phyloP scores from a whole-genome alignment of 2,888 invertebrate species.

The Habroteleia sp. region DNA sequence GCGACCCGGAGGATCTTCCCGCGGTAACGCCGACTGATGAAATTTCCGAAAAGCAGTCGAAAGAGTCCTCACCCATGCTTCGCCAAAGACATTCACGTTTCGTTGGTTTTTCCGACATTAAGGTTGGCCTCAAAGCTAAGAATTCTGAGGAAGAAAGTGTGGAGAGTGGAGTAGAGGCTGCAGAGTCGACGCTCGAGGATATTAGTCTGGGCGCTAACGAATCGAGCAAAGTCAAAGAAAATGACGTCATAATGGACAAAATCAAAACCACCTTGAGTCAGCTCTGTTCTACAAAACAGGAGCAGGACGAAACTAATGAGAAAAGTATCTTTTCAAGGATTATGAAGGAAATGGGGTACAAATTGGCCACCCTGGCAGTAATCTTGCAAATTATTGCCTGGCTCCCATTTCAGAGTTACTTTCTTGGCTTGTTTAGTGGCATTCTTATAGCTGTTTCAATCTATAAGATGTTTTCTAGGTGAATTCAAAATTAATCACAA shows the following conservation, averaged over 20 bases:
- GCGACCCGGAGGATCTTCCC: conserved; percentile 84
- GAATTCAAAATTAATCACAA: background rate
- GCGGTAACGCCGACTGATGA: conserved; percentile 75
- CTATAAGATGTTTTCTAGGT: conserved; percentile 65
- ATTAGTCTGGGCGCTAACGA: too few relatives aligned
- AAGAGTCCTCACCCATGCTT: conserved; percentile 61
- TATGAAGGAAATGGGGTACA: conserved; percentile 69
- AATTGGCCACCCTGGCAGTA: conserved; percentile 64
- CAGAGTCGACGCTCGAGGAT: conserved; percentile 72
- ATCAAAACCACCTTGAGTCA: conserved; percentile 39
- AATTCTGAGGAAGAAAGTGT: conserved; percentile 75
- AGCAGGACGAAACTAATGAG: background rate
- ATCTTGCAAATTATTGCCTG: conserved; percentile 61
- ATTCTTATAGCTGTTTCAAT: conserved; percentile 69
- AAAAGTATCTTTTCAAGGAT: conserved; percentile 66
- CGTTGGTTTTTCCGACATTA: conserved; percentile 80
- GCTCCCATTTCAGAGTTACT: conserved; percentile 37
- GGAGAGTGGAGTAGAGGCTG: conserved; percentile 78
- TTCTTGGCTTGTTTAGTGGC: conserved; percentile 74
- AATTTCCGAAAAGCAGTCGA: conserved; percentile 70
- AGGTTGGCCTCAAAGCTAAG: conserved; percentile 77
- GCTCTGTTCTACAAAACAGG: conserved; percentile 22
- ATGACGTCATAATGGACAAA: conserved; percentile 37
- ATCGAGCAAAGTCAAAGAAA: too few relatives aligned
- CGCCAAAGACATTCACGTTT: conserved; percentile 73